Evolutionary conservation across 2,888 invertebrate species (phyloP).

Genomic region (Pandemis corylana): DNA sequence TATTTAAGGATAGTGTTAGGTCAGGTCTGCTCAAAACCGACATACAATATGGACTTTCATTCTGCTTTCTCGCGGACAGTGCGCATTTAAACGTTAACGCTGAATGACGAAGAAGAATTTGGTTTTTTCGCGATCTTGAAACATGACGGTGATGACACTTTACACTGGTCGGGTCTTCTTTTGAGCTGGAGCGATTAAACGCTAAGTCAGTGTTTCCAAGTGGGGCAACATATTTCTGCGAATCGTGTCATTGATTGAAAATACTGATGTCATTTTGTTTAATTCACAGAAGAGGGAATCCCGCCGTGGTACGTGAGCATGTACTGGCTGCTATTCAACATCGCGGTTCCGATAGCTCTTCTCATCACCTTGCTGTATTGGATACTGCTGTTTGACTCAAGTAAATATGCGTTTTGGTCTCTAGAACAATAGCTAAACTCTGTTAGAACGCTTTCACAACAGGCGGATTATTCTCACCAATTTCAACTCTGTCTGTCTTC

Average conservation of each 20-base stretch:
- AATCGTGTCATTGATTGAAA: neutral
- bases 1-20: no score
- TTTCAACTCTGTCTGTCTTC: neutral
- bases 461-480: neutral
- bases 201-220: neutral
- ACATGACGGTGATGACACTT: no score
- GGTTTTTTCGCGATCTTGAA: no score
- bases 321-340: slow-evolving; percentile 76
- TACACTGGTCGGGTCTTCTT: no score
- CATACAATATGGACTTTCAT: no score
- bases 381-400: slow-evolving; percentile 43
- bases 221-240: neutral
- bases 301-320: slow-evolving; percentile 73
- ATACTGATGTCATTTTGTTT: neutral
- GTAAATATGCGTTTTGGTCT: neutral
- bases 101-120: no score
- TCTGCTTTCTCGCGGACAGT: no score
- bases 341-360: slow-evolving; percentile 63
- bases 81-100: no score
- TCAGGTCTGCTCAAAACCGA: neutral
- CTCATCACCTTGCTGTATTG: slow-evolving; percentile 54
- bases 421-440: neutral
- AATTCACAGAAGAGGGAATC: slow-evolving; percentile 51
- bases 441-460: neutral
- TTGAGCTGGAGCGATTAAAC: no score